Evolutionary conservation across 2,797 vertebrate genomes (phyloP).

Genomic region (Hypotaenidia philippensis): DNA sequence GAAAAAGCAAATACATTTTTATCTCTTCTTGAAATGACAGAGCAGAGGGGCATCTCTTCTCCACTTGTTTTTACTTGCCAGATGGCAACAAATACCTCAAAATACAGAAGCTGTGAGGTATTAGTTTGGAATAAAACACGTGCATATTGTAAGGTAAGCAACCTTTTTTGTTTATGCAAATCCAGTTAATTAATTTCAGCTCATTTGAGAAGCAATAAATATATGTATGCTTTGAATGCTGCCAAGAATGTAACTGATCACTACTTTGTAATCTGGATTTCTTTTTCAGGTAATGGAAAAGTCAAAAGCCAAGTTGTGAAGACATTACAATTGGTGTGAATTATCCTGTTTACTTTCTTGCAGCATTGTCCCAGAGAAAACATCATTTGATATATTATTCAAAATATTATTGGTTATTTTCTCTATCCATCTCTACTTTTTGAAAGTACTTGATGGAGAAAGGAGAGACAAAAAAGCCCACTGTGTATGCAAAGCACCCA

Average conservation of each 20-base stretch:
- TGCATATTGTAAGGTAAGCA: not conserved
- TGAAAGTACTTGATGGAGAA: not conserved
- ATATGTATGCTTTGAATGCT: slow-evolving; percentile 50
- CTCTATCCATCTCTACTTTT: not conserved
- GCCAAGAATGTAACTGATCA: slow-evolving; percentile 59
- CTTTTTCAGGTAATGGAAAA: slow-evolving; percentile 30
- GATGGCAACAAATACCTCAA: not conserved
- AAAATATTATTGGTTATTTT: not conserved
- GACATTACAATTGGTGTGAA: not conserved
- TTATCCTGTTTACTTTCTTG: not conserved
- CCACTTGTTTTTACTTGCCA: not conserved
- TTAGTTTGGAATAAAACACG: not conserved
- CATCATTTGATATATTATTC: not conserved
- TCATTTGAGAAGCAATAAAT: slow-evolving; percentile 58
- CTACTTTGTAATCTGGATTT: slow-evolving; percentile 37
- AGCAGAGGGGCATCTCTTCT: not conserved
- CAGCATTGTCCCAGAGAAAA: not conserved
- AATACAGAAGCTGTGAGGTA: not conserved
- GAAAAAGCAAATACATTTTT: slow-evolving; percentile 23
- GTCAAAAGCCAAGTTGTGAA: slow-evolving; percentile 20
- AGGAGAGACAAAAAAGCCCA: not conserved
- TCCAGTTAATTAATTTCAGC: slow-evolving; percentile 37
- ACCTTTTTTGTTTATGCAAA: slow-evolving; percentile 26
- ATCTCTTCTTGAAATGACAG: not conserved
- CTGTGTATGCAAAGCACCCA: not conserved